Percentiles rank a stretch among this genome's conserved stretches.
These are phyloP conservation scores for Desoria tigrina DNA, from an alignment of 2,888 invertebrate genomes.

Conservation along the genomic window DNA sequence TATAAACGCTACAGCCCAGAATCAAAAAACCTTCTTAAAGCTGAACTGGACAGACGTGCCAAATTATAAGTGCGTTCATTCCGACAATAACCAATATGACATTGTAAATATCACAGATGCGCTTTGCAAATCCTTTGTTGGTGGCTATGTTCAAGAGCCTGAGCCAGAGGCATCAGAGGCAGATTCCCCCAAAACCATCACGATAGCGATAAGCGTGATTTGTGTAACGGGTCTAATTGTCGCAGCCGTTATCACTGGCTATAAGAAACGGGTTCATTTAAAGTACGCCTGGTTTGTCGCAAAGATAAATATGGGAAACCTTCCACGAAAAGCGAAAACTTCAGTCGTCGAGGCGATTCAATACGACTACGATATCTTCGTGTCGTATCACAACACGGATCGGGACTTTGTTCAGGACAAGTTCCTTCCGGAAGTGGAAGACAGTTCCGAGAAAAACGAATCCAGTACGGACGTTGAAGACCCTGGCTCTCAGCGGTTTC, in stretches of 20 bases:
- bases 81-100: neutral
- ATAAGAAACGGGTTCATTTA: conserved; percentile 63
- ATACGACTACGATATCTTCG: conserved; percentile 67
- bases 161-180: neutral
- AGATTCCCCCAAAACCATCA: conserved; percentile 9
- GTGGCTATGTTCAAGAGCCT: neutral
- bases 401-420: conserved; percentile 67
- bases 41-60: conserved; percentile 7
- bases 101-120: conserved; percentile 21
- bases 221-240: conserved; percentile 23
- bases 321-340: conserved; percentile 35
- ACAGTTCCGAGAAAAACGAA: conserved; percentile 57
- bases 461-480: conserved; percentile 18
- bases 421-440: conserved; percentile 66
- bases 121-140: conserved; percentile 16
- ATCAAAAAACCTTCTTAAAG: neutral
- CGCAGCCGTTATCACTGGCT: conserved; percentile 54
- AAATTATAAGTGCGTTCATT: conserved; percentile 41
- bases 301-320: conserved; percentile 58
- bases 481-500: conserved; percentile 50
- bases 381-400: conserved; percentile 69
- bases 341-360: conserved; percentile 11
- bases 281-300: conserved; percentile 64
- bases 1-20: neutral
- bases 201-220: conserved; percentile 18